Evolutionary conservation across 2,888 invertebrate species (phyloP), one percentile per base, ranked within the genome.

Genomic region (Dugesia japonica): DNA sequence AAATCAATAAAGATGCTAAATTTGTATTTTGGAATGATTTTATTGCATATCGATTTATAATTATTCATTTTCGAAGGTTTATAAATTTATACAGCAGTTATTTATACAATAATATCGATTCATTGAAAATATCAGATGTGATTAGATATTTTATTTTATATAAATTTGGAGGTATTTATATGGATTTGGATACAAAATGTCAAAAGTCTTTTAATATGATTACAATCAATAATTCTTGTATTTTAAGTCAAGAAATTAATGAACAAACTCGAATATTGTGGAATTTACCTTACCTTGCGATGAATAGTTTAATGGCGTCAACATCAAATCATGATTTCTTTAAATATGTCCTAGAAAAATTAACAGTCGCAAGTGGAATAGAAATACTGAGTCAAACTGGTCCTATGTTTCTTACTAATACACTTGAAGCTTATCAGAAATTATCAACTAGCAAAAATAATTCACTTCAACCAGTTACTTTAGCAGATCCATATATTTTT

Each of bases 291-390:
- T 73, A 76, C 28, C 20, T 31, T 7, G 73, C 71, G 9, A 76
- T 76, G 76, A 76, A 76, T 75, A 73, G 72, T 23, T 26, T 74
- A 0, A 76, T 76, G 76, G 72, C 31, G 20, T 76, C 26, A 1
- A 4, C 20, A 20, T 76, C 76, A 20, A 28, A 74, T 23, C 76
- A 76, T 28, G 26, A 56, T 73, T 73, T 76, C 72, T 76, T 72
- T 76, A 26, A 76, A 23, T 56, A 28, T 28, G 23, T 71, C 28
- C 77, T 76, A 20, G 71, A 77, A 20, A 28, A 23, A 20, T n/a
- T 76, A n/a, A 73, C n/a, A 38, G 13, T 26, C 42, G 74, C 56
- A 9, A n/a, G 17, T 56, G 4, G 4, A 9, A 13, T n/a, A 7
- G 1, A 4, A 9, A 56, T 56, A 9, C n/a, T 56, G 56, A 56